These are phyloP conservation scores for Brachionus angularis DNA, from an alignment of 1,140 invertebrate species.

Conservation along the genomic window DNA sequence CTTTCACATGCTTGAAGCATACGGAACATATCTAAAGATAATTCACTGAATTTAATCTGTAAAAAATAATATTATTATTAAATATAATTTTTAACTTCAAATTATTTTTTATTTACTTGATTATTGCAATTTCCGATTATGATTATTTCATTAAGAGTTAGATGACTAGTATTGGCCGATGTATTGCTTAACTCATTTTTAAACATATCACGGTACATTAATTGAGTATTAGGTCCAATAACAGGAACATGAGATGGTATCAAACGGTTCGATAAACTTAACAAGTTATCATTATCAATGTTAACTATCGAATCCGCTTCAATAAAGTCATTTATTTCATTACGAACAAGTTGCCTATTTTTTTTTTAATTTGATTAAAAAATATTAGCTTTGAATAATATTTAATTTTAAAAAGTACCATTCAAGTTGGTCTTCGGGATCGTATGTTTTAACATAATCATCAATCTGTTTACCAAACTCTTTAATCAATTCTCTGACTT, in stretches of 20 bases:
- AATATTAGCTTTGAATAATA: not conserved
- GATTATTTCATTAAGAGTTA: slow-evolving; percentile 77
- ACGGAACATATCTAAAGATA: slow-evolving; percentile 95
- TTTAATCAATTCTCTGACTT: slow-evolving; percentile 80
- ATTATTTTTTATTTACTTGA: slow-evolving; percentile 62
- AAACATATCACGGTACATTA: not conserved
- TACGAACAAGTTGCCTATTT: slow-evolving; percentile 67
- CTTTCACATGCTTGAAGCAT: slow-evolving; percentile 90
- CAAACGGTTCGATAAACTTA: slow-evolving; percentile 70
- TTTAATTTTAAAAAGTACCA: slow-evolving; percentile 65
- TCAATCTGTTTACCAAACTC: slow-evolving; percentile 76
- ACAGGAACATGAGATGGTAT: slow-evolving; percentile 22
- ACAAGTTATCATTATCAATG: slow-evolving; percentile 76
- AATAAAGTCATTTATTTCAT: slow-evolving; percentile 90
- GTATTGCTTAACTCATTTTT: not conserved
- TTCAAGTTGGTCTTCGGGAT: slow-evolving; percentile 91
- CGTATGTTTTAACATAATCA: slow-evolving; percentile 88
- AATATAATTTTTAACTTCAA: not conserved
- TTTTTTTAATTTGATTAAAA: not conserved
- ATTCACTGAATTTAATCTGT: slow-evolving; percentile 88
- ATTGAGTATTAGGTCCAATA: slow-evolving; percentile 8
- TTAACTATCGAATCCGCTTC: slow-evolving; percentile 63
- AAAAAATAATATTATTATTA: slow-evolving; percentile 50
- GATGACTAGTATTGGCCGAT: not conserved
- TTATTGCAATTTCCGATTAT: slow-evolving; percentile 88